A percentile compares a stretch with the other conserved stretches of the same genome.
Conservation (phyloP, 2,888 invertebrate species). For the Oxyteleia sp. region DNA sequence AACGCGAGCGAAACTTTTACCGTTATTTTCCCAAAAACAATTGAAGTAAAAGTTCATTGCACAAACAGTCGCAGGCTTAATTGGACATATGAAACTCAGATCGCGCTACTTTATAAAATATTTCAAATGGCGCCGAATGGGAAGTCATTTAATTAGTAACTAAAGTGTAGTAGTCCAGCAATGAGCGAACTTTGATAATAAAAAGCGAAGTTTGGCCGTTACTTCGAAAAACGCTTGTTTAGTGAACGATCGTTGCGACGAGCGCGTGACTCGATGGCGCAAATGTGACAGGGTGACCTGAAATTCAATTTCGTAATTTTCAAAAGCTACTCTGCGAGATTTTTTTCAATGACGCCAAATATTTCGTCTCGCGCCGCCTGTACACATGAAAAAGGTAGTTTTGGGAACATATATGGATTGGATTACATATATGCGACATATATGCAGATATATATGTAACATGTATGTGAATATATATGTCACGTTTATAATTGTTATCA, state of each 20-base stretch:
- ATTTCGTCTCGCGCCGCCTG: not conserved
- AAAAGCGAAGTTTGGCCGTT: conserved; percentile 42
- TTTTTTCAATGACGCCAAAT: not conserved
- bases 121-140: conserved; percentile 32
- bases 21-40: conserved; percentile 49
- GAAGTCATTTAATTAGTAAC: conserved; percentile 49
- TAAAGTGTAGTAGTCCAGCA: conserved; percentile 29
- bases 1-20: conserved; percentile 34
- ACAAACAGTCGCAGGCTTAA: conserved; percentile 44
- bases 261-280: conserved; percentile 29
- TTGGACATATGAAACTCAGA: conserved; percentile 52
- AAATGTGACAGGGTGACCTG: conserved; percentile 22
- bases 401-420: no score
- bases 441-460: no score
- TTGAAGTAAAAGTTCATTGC: conserved; percentile 45
- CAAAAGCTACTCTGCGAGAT: not conserved
- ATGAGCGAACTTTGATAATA: conserved; percentile 49
- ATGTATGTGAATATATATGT: no score
- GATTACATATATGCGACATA: no score
- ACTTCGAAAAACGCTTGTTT: conserved; percentile 47
- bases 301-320: conserved; percentile 20
- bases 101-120: conserved; percentile 37
- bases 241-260: conserved; percentile 22
- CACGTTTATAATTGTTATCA: no score
- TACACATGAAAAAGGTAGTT: not conserved